Evolutionary conservation across 1,140 invertebrate species (phyloP).

Genomic region (Drosophila teissieri): DNA sequence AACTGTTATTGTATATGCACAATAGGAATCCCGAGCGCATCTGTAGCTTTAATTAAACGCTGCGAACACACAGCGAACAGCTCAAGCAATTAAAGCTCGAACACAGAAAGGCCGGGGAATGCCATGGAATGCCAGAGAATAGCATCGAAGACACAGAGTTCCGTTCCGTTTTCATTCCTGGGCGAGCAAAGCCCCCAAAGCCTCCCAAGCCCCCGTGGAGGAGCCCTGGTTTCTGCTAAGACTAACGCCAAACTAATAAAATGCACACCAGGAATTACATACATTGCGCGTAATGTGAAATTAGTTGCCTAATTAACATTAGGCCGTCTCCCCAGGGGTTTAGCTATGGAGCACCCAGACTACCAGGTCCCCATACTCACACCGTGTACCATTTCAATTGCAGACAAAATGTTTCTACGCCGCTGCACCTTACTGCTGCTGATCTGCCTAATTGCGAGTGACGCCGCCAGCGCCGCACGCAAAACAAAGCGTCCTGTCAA

Average conservation of each 20-base stretch:
- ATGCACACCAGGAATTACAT: slow-evolving; percentile 77
- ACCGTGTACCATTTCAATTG: slow-evolving; percentile 24
- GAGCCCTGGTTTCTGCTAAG: not conserved
- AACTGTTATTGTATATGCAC: slow-evolving; percentile 58
- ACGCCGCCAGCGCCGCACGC: slow-evolving; percentile 76
- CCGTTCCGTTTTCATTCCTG: slow-evolving; percentile 60
- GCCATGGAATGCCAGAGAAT: slow-evolving; percentile 8
- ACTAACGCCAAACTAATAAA: slow-evolving; percentile 64
- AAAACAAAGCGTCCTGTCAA: slow-evolving; percentile 84
- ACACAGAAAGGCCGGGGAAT: slow-evolving; percentile 28
- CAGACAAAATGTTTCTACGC: slow-evolving; percentile 81
- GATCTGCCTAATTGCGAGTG: slow-evolving; percentile 79
- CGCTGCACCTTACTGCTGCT: slow-evolving; percentile 76
- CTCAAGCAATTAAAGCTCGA: slow-evolving; percentile 73
- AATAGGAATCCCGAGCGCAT: slow-evolving; percentile 54
- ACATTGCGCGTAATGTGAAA: slow-evolving; percentile 77
- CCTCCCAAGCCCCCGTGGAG: slow-evolving; percentile 45
- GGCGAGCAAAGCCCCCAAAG: slow-evolving; percentile 45
- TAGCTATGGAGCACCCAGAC: not conserved
- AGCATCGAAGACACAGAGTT: slow-evolving; percentile 48
- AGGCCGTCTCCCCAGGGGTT: slow-evolving; percentile 14
- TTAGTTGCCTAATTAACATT: slow-evolving; percentile 78
- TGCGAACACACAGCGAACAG: slow-evolving; percentile 66
- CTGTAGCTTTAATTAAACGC: slow-evolving; percentile 80
- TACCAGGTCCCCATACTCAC: slow-evolving; percentile 7